A percentile compares a stretch with the other conserved stretches of the same genome.
Evolutionary conservation across 2,797 vertebrate species (phyloP).

Genomic region (Pampus argenteus): DNA sequence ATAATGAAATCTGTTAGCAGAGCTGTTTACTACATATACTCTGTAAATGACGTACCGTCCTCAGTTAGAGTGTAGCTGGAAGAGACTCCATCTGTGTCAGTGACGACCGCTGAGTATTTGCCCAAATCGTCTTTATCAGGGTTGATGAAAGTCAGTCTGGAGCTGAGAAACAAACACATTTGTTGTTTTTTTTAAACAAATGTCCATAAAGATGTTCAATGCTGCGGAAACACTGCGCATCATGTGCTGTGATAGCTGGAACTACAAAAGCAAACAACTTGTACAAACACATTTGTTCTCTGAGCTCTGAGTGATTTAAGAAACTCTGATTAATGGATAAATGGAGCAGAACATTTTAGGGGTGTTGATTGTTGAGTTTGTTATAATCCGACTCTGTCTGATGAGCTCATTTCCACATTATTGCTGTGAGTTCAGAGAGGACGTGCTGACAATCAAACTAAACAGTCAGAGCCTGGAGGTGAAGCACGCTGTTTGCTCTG

Average conservation of each 20-base stretch:
- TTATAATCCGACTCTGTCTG: too few relatives aligned
- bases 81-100: conserved; percentile 93
- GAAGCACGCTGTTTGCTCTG: background rate
- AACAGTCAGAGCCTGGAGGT: background rate
- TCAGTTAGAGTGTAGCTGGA: conserved; percentile 90
- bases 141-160: conserved; percentile 90
- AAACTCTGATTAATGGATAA: too few relatives aligned
- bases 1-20: background rate
- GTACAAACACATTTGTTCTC: too few relatives aligned
- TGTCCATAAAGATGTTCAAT: background rate
- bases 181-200: too few relatives aligned
- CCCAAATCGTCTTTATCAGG: conserved; percentile 92
- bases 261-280: too few relatives aligned
- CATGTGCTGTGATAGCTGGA: too few relatives aligned
- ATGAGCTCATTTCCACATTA: too few relatives aligned
- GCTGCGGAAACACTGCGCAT: background rate
- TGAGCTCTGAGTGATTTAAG: too few relatives aligned
- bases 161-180: conserved; percentile 80
- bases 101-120: conserved; percentile 91
- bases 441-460: background rate
- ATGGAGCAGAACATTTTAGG: too few relatives aligned
- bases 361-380: too few relatives aligned
- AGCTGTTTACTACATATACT: fast-evolving
- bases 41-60: conserved; percentile 82
- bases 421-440: too few relatives aligned